A percentile compares a stretch with the other conserved stretches of the same genome.
Evolutionary conservation across 2,797 vertebrate genomes (phyloP).

Genomic region (Coregonus sp.): DNA sequence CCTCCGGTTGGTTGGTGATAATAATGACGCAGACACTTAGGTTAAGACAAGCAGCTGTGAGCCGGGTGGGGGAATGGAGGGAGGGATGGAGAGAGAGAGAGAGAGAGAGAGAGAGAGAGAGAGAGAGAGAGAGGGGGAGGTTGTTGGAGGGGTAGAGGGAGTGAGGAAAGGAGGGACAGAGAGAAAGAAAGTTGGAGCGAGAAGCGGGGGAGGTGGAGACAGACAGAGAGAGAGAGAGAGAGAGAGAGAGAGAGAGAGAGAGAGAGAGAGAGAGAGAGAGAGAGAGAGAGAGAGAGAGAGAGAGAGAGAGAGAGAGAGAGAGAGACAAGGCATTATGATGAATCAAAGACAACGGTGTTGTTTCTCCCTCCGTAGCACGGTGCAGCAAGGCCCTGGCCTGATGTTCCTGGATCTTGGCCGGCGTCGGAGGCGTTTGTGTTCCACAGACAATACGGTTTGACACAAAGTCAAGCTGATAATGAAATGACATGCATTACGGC

Average conservation of each 20-base stretch:
- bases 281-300: constrained; percentile 34
- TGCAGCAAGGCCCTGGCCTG: constrained; percentile 56
- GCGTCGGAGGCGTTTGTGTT: constrained; percentile 55
- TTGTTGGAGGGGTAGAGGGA: background rate
- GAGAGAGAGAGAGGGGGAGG: background rate
- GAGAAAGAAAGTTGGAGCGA: constrained; percentile 25
- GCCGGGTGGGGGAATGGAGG: background rate
- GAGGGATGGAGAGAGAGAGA: background rate
- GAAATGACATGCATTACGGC: constrained; percentile 77
- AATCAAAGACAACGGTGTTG: constrained; percentile 65
- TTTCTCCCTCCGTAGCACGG: constrained; percentile 39
- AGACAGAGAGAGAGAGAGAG: background rate
- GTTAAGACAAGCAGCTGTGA: background rate
- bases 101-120: background rate
- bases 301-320: constrained; percentile 36
- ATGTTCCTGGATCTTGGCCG: constrained; percentile 61
- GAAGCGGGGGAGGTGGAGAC: constrained; percentile 42
- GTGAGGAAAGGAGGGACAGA: background rate
- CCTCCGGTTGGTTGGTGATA: background rate
- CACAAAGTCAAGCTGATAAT: constrained; percentile 80
- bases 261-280: constrained; percentile 40
- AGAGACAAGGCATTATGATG: constrained; percentile 59
- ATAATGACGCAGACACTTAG: background rate
- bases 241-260: background rate
- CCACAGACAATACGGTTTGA: constrained; percentile 69